phyloP scores from a whole-genome alignment of 2,113 vertebrate genomes.

The Neolamprologus caudopunctatus region DNA sequence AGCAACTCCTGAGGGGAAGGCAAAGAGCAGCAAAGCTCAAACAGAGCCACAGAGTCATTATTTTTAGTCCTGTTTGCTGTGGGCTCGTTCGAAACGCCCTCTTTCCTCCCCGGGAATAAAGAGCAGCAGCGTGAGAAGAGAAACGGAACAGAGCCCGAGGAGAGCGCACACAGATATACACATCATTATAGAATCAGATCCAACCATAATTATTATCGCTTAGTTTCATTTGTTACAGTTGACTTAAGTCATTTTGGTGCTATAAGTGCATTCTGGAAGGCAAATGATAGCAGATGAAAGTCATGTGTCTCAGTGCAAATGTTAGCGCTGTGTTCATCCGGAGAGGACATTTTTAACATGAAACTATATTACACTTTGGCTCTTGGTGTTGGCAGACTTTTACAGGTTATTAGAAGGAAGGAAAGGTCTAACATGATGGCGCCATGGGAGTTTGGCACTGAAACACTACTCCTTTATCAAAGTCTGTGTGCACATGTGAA shows the following conservation, averaged over 20 bases:
- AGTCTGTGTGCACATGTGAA: neutral
- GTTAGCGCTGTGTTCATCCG: neutral
- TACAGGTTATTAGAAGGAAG: conserved; percentile 35
- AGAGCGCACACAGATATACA: neutral
- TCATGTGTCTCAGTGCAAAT: neutral
- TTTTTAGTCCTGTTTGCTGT: conserved; percentile 74
- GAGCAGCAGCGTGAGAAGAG: conserved; percentile 34
- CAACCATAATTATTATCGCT: conserved; percentile 48
- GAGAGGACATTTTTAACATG: conserved; percentile 21
- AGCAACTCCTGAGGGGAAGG: conserved; percentile 60
- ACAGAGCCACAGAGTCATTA: conserved; percentile 69
- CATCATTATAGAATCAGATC: conserved; percentile 57
- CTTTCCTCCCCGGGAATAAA: conserved; percentile 46
- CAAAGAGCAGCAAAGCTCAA: conserved; percentile 68
- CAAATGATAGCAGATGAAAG: neutral
- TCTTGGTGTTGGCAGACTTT: conserved; percentile 30
- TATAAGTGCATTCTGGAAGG: neutral
- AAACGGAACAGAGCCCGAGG: conserved; percentile 37
- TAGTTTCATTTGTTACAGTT: conserved; percentile 16
- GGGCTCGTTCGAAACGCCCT: conserved; percentile 54
- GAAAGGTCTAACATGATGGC: conserved; percentile 13
- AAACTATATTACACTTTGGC: neutral
- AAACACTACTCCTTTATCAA: conserved; percentile 30
- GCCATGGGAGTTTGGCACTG: conserved; percentile 5
- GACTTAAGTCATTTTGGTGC: neutral